phyloP scores from a whole-genome alignment of 2,797 vertebrate genomes.

The Synanceia verrucosa region DNA sequence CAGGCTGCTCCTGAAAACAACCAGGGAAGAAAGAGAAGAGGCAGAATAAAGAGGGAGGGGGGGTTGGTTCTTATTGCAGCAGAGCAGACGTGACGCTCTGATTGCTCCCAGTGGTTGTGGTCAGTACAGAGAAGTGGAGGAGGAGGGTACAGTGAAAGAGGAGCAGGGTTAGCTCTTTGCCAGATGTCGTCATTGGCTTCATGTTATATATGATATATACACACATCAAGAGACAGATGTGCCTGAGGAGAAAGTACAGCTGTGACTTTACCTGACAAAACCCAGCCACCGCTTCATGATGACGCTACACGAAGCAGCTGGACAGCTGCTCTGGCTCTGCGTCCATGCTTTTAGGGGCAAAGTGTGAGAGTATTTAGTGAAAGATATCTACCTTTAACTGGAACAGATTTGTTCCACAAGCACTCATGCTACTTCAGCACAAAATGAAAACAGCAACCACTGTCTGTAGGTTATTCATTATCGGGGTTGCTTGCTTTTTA shows the following conservation, averaged over 20 bases:
- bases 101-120: constrained; percentile 80
- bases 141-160: constrained; percentile 31
- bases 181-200: constrained; percentile 71
- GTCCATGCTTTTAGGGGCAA: background rate
- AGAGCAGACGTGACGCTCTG: constrained; percentile 74
- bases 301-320: background rate
- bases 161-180: constrained; percentile 59
- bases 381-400: constrained; percentile 8
- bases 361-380: background rate
- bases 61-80: constrained; percentile 58
- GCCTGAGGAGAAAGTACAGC: constrained; percentile 24
- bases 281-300: background rate
- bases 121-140: constrained; percentile 50
- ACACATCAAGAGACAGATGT: constrained; percentile 37
- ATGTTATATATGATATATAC: constrained; percentile 18
- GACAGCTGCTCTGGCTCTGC: background rate
- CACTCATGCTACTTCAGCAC: background rate
- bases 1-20: constrained; percentile 67
- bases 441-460: background rate
- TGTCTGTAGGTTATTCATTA: background rate
- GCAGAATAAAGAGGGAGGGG: constrained; percentile 10
- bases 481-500: background rate
- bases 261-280: constrained; percentile 24
- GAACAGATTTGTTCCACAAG: constrained; percentile 6
- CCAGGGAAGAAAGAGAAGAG: constrained; percentile 60